Conservation (phyloP, 64 coral and sea anemone species). For the Orbicella faveolata region DNA sequence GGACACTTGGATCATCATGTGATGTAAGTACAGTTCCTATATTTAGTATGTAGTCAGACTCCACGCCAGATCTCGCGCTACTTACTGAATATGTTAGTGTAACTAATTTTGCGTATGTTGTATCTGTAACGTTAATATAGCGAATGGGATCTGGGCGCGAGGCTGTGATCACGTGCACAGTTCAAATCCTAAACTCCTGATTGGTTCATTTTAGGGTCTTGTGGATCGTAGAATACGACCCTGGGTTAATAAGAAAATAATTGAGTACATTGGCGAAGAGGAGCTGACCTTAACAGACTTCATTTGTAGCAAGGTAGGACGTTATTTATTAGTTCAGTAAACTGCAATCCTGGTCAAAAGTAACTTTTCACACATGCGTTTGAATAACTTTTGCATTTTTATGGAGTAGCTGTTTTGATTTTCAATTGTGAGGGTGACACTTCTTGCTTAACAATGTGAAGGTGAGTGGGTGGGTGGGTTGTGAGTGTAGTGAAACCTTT, state of each 20-base stretch:
- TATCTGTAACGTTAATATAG: neutral
- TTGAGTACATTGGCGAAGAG: slow-evolving; percentile 99
- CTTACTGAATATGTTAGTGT: neutral
- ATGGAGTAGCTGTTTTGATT: no score
- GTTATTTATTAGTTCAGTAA: neutral
- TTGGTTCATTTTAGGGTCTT: slow-evolving; percentile 74
- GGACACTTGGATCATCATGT: slow-evolving; percentile 30
- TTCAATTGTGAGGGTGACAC: no score
- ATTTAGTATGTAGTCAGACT: neutral
- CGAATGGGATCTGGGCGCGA: neutral
- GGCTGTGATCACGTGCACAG: neutral
- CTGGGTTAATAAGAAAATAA: slow-evolving; percentile 99
- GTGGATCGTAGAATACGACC: slow-evolving; percentile 99
- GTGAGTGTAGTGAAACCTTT: no score
- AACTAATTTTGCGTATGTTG: no score
- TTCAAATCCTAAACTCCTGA: neutral
- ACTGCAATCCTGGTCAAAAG: no score
- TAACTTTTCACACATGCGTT: no score
- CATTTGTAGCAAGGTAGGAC: slow-evolving; percentile 93
- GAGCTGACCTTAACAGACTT: slow-evolving; percentile 94
- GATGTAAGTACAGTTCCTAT: slow-evolving; percentile 31
- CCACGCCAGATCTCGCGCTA: neutral
- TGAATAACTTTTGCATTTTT: no score
- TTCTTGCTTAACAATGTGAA: no score
- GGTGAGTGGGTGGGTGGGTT: no score